Base-by-base conservation (phyloP, 2,113 vertebrate species). In the Motacilla tschutschensis region DNA sequence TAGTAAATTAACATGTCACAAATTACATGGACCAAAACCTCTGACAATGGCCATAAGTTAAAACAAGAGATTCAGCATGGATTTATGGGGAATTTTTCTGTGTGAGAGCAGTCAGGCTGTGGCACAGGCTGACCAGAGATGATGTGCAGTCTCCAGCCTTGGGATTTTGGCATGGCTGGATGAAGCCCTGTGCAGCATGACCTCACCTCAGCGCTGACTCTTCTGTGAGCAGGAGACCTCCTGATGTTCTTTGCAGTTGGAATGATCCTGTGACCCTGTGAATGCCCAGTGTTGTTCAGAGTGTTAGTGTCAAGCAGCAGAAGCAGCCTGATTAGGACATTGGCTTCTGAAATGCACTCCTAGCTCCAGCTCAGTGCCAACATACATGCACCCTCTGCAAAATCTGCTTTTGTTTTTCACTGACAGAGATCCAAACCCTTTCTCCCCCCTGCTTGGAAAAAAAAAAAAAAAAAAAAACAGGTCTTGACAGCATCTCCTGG, bases 41-140 rank as follows among this genome's bases (percentile, higher is more conserved):
- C 43, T 60, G n/a, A 7, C 2, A 5, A 1, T 48, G 41, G 5
- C 25, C 4, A 0, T 35, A 31, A 59, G 18, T 24, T 41, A 38
- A 64, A 82, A 3, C 4, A 44, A 71, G 18, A 51, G 24, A 21
- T 69, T 53, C 28, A 48, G 15, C 17, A 8, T 70, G 70, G 59
- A 14, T 60, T 10, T n/a, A 17, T 36, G n/a, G 22, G 47, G 22
- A 55, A 9, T 25, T 43, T 28, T 33, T 36, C 69, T n/a, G 8
- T n/a, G 13, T 33, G 26, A n/a, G 22, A 28, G 14, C n/a, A 38
- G 53, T 20, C 9, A 58, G 20, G 53, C 1, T 18, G 48, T 62
- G 38, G 40, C 48, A 48, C 5, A 22, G 50, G 26, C 44, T 71
- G 31, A 33, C 22, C 28, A 38, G 60, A 17, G 43, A 12, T 71